phyloP scores from a whole-genome alignment of 2,113 vertebrate genomes.

The Varanus komodoensis region DNA sequence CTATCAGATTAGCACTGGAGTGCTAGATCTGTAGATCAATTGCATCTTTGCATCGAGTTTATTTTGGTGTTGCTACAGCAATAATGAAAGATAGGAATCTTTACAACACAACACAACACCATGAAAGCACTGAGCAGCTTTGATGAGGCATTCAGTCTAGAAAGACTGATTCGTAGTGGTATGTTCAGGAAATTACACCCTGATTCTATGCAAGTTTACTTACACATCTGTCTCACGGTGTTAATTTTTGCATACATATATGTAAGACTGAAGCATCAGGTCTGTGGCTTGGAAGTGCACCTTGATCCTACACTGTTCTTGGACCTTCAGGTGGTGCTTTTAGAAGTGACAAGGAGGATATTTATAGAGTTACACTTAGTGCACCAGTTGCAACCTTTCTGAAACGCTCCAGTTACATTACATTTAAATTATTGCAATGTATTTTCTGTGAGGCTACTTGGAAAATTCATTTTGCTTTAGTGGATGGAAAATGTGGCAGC shows the following conservation, averaged over 20 bases:
- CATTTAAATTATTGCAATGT: too few species aligned
- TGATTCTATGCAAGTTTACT: background rate
- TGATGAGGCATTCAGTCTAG: constrained; percentile 4
- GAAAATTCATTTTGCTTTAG: too few species aligned
- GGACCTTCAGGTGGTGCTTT: too few species aligned
- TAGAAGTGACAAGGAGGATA: too few species aligned
- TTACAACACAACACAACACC: constrained; percentile 7
- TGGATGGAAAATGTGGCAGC: too few species aligned
- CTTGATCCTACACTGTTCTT: too few species aligned
- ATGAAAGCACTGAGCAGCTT: constrained; percentile 23
- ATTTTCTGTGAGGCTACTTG: too few species aligned
- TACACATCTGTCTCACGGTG: background rate
- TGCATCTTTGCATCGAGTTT: background rate
- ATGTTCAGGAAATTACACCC: background rate
- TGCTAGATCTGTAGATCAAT: background rate
- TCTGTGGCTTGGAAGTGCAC: too few species aligned
- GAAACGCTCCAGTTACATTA: too few species aligned
- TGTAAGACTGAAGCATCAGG: background rate
- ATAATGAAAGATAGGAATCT: constrained; percentile 5
- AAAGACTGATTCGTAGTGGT: background rate
- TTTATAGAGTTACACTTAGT: too few species aligned
- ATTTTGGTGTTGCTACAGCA: background rate
- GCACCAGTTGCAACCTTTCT: too few species aligned
- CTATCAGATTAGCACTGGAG: constrained; percentile 3
- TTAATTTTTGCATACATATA: background rate